Percentiles rank a stretch among this genome's conserved stretches.
These are phyloP conservation scores for Noturus placidus DNA, from an alignment of 2,113 vertebrate species.

Conservation along the genomic window DNA sequence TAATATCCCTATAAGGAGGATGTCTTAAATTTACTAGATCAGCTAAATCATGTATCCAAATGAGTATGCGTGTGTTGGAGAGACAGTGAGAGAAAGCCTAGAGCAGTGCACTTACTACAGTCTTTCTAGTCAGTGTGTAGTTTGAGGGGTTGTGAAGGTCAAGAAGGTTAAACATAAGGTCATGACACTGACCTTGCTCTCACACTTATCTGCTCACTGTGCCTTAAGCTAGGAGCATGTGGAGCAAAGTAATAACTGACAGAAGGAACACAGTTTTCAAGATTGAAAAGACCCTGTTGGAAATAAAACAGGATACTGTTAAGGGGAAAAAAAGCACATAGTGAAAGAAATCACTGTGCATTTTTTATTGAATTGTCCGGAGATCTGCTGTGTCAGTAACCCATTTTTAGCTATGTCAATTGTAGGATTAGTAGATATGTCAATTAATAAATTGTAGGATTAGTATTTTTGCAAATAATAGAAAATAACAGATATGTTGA, in stretches of 20 bases:
- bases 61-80: background rate
- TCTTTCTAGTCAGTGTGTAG: background rate
- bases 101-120: slow-evolving; percentile 29
- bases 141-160: slow-evolving; percentile 33
- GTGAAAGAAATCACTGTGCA: background rate
- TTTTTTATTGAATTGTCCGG: background rate
- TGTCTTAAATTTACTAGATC: background rate
- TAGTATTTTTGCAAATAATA: background rate
- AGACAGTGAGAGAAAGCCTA: slow-evolving; percentile 20
- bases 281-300: slow-evolving; percentile 59
- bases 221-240: slow-evolving; percentile 47
- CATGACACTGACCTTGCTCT: slow-evolving; percentile 50
- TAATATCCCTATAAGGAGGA: background rate
- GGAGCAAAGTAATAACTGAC: slow-evolving; percentile 52
- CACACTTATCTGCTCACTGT: slow-evolving; percentile 48
- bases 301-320: slow-evolving; percentile 57
- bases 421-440: background rate
- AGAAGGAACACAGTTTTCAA: slow-evolving; percentile 51
- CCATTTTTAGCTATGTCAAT: background rate
- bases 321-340: slow-evolving; percentile 52
- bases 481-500: background rate
- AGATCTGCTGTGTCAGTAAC: background rate
- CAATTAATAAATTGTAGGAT: too few species aligned
- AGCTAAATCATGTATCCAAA: background rate
- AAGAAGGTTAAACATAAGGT: slow-evolving; percentile 50